Conservation (phyloP, 2,888 invertebrate species). For the Orthosia gothica region DNA sequence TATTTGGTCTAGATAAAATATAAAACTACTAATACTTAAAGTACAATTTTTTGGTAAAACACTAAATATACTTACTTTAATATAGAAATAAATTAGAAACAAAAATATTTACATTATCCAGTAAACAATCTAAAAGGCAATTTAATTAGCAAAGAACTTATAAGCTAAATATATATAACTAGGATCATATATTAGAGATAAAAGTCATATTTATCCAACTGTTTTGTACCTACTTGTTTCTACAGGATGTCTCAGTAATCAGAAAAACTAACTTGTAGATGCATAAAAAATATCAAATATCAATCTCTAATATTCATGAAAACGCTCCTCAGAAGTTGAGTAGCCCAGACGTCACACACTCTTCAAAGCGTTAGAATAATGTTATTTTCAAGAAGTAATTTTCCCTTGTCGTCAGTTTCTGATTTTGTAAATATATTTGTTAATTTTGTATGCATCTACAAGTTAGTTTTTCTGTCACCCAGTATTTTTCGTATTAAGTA, state of each 20-base stretch:
- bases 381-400: too few relatives aligned
- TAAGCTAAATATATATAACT: conserved; percentile 21
- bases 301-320: too few relatives aligned
- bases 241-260: too few relatives aligned
- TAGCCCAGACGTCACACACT: too few relatives aligned
- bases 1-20: conserved; percentile 45
- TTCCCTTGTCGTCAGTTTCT: too few relatives aligned
- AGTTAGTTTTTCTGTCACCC: too few relatives aligned
- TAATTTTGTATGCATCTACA: too few relatives aligned
- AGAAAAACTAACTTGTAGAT: too few relatives aligned
- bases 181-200: conserved; percentile 19
- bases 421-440: too few relatives aligned
- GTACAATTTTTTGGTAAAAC: conserved; percentile 41
- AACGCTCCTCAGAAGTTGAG: too few relatives aligned
- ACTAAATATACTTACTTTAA: conserved; percentile 33
- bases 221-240: not conserved
- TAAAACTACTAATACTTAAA: conserved; percentile 35
- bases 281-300: too few relatives aligned
- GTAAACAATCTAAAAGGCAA: conserved; percentile 33
- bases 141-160: conserved; percentile 14
- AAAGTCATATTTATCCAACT: not conserved
- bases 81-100: conserved; percentile 62
- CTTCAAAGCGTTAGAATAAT: too few relatives aligned
- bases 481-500: conserved; percentile 8
- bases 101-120: conserved; percentile 60